These are phyloP conservation scores for Catamblyrhynchus diadema DNA, from an alignment of 2,797 vertebrate species.

Conservation along the genomic window DNA sequence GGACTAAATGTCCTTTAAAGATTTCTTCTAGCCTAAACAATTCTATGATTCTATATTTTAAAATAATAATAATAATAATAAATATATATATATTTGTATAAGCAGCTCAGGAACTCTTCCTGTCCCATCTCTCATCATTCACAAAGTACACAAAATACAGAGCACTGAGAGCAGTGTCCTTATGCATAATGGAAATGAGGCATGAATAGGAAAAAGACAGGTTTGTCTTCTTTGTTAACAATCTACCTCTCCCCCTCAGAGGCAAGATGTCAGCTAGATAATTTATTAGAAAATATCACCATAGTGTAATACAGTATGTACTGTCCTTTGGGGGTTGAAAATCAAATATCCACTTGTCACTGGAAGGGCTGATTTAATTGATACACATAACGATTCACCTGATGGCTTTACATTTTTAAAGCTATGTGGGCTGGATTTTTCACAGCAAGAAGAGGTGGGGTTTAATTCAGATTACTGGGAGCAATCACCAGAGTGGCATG, in stretches of 20 bases:
- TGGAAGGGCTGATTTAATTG: constrained; percentile 23
- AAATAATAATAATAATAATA: background rate
- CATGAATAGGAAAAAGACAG: background rate
- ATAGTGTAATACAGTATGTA: background rate
- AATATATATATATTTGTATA: too few species aligned
- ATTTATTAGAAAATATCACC: constrained; percentile 28
- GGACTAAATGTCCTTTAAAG: background rate
- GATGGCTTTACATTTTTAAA: background rate
- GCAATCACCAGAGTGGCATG: background rate
- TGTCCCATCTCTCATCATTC: background rate
- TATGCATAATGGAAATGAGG: background rate
- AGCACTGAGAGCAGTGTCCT: background rate
- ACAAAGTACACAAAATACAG: background rate
- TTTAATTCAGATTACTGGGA: background rate
- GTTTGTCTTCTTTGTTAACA: constrained; percentile 3
- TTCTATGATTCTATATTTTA: background rate
- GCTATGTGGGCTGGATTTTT: background rate
- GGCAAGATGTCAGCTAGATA: background rate
- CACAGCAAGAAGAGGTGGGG: background rate
- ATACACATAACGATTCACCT: background rate
- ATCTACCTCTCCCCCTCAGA: background rate
- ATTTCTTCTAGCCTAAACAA: background rate
- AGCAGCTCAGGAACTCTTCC: background rate
- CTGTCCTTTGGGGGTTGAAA: constrained; percentile 16
- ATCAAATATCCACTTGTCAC: constrained; percentile 47